Conservation (phyloP, 1,140 invertebrate species). For the Drosophila miranda region DNA sequence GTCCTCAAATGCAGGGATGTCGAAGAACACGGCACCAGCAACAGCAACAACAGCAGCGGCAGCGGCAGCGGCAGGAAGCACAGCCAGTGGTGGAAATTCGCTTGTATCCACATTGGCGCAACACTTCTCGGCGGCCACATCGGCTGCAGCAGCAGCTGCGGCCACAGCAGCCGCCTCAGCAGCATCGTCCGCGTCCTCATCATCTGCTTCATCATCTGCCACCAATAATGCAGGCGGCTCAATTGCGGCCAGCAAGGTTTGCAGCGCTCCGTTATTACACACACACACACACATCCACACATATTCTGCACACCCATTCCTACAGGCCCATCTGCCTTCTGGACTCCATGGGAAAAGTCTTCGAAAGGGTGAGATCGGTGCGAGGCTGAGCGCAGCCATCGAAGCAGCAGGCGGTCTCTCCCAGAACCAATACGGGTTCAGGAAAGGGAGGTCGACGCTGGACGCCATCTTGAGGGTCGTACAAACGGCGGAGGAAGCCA, state of each 20-base stretch:
- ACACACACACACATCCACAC: conserved; percentile 4
- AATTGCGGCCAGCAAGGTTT: conserved; percentile 74
- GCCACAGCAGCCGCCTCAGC: conserved; percentile 42
- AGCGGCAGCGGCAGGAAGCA: not conserved
- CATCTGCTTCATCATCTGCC: conserved; percentile 35
- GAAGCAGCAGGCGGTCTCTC: no score
- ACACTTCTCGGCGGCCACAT: conserved; percentile 69
- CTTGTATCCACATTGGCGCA: conserved; percentile 76
- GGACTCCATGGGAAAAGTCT: no score
- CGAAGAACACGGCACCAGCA: conserved; percentile 30
- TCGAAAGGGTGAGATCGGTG: no score
- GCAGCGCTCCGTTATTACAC: conserved; percentile 41
- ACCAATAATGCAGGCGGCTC: conserved; percentile 43
- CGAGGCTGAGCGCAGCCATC: no score
- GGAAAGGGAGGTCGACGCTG: no score
- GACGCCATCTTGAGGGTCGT: no score
- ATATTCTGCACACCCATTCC: no score
- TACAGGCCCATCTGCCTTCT: no score
- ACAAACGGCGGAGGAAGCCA: no score
- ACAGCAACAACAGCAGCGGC: conserved; percentile 15
- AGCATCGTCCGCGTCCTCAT: conserved; percentile 21
- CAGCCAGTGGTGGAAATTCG: conserved; percentile 32
- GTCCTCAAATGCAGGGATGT: conserved; percentile 54
- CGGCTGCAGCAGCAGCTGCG: conserved; percentile 47
- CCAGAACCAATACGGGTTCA: no score